A percentile compares a stretch with the other conserved stretches of the same genome.
Evolutionary conservation across 2,888 invertebrate species (phyloP).

Genomic region (Rotaria sp.): DNA sequence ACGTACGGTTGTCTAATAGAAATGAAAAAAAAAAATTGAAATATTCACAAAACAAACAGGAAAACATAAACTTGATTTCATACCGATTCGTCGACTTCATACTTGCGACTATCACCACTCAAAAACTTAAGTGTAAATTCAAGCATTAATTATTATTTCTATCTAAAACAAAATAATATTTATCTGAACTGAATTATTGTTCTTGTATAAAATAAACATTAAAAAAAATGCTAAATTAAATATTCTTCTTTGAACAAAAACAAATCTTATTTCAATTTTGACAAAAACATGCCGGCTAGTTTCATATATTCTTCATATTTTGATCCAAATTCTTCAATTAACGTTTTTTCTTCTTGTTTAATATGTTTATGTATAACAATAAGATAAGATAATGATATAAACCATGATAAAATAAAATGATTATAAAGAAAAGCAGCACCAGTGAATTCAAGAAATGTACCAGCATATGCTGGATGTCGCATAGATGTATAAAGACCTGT

Average conservation of each 20-base stretch:
- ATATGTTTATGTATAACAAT: not conserved
- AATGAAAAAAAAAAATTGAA: not conserved
- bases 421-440: not conserved
- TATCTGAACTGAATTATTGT: not conserved
- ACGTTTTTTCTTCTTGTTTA: not conserved
- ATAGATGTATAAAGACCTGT: not conserved
- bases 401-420: constrained; percentile 6
- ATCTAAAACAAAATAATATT: not conserved
- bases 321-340: not conserved
- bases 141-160: not conserved
- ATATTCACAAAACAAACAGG: not conserved
- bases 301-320: not conserved
- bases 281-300: not conserved
- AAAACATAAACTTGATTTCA: not conserved
- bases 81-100: constrained; percentile 28
- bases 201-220: not conserved
- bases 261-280: not conserved
- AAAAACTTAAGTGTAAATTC: constrained; percentile 25
- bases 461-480: not conserved
- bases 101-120: constrained; percentile 11
- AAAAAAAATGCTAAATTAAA: not conserved
- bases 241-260: not conserved
- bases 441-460: not conserved
- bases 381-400: not conserved
- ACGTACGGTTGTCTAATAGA: not conserved